Percentiles rank a stretch among this genome's conserved stretches.
Evolutionary conservation across 2,113 vertebrate species (phyloP).

Genomic region (Zootoca vivipara): DNA sequence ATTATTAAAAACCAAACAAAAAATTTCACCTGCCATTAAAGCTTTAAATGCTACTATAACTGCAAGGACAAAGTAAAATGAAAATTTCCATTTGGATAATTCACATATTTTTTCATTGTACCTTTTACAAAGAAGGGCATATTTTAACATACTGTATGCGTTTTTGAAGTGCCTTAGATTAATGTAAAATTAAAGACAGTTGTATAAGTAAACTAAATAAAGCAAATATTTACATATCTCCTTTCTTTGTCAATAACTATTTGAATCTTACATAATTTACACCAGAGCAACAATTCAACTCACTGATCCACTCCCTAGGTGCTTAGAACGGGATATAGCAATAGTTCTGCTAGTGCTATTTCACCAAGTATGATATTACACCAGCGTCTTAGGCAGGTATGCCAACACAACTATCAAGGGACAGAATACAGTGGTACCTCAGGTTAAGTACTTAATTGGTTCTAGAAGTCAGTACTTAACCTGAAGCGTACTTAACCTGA

Average conservation of each 20-base stretch:
- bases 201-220: rapidly evolving
- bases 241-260: not conserved
- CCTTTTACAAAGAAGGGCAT: not conserved
- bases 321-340: not conserved
- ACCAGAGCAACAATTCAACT: not conserved
- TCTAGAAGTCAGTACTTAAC: too few species aligned
- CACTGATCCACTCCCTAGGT: not conserved
- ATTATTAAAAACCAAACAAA: constrained; percentile 3
- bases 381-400: not conserved
- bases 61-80: not conserved
- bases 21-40: not conserved
- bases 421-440: too few species aligned
- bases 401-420: not conserved
- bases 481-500: too few species aligned
- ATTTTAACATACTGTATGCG: not conserved
- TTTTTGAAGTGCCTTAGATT: not conserved
- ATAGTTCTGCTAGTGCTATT: not conserved
- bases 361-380: not conserved
- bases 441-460: too few species aligned
- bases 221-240: not conserved
- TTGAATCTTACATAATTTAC: not conserved
- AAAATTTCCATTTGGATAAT: not conserved
- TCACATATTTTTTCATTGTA: not conserved
- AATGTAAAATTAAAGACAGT: not conserved
- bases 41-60: not conserved